Base-by-base conservation (phyloP, 37 sponge, comb jelly and placozoan species). In the Haliclona indistincta region DNA sequence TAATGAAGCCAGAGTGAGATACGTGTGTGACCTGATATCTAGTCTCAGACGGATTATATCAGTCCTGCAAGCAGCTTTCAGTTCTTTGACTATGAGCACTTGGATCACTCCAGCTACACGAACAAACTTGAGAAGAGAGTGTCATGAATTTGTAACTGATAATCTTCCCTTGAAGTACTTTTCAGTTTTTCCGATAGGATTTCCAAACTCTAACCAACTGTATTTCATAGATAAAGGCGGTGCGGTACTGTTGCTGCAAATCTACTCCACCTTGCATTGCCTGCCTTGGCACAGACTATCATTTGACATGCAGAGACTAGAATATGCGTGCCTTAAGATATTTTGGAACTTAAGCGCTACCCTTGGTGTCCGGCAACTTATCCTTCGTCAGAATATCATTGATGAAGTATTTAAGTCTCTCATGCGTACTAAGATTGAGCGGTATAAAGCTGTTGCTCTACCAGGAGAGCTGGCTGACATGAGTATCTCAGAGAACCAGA, bases 151-250 rank as follows among this genome's bases (percentile, higher is more conserved):
- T 22, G 19, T 6, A 25, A 40, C 52, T 22, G 79, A 78, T 35
- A 25, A 19, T 34, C 29, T 78, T 30, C 34, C 79, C 2, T 28
- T 58, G 6, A 11, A n/a, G 25, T 58, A 58, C 28, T 58, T 58
- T 20, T 58, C 60, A 25, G 60, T 58, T 20, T 58, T n/a, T 20
- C 60, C 60, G 7, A 58, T 22, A 2, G 62, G 37, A 13, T 33
- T 22, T 26, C 29, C 56, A 10, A 42, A 55, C 19, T 68, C 79
- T 3, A 78, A 78, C 56, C 68, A 67, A 35, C 56, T 78, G 54
- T 56, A 66, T 10, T 78, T 78, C 42, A n/a, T 78, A n/a, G 2
- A 68, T 28, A 67, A 36, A 5, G 56, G 43, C 13, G 79, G 79
- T 15, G 29, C 54, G 4, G 30, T 4, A 15, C 42, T 51, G 42